phyloP scores from a whole-genome alignment of 2,113 vertebrate genomes.

The Atherinomorus stipes region DNA sequence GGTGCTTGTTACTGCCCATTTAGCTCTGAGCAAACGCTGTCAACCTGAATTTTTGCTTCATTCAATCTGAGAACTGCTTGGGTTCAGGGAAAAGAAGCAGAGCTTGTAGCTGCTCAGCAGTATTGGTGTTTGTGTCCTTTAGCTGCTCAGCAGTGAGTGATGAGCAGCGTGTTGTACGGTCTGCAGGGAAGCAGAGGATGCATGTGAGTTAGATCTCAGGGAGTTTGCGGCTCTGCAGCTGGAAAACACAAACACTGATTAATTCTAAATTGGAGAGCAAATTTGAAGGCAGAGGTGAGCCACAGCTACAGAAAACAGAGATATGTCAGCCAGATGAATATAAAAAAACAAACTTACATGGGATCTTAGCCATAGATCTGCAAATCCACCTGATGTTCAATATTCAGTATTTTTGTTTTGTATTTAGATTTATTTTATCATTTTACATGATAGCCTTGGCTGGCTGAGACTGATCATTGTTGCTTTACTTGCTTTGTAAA shows the following conservation, averaged over 20 bases:
- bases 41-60: constrained; percentile 19
- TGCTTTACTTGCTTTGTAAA: constrained; percentile 59
- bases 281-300: neutral
- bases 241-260: neutral
- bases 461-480: constrained; percentile 80
- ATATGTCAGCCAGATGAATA: neutral
- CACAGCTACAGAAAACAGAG: neutral
- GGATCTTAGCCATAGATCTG: neutral
- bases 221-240: constrained; percentile 30
- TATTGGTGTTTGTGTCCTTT: constrained; percentile 30
- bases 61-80: constrained; percentile 39
- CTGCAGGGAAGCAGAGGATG: constrained; percentile 5
- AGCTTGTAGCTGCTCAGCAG: constrained; percentile 32
- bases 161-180: neutral
- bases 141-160: constrained; percentile 22
- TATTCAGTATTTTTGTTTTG: constrained; percentile 16
- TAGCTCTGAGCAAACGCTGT: constrained; percentile 28
- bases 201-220: constrained; percentile 50
- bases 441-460: constrained; percentile 75
- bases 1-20: constrained; percentile 6
- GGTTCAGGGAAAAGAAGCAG: constrained; percentile 31
- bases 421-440: constrained; percentile 45
- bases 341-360: neutral
- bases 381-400: constrained; percentile 27
- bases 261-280: neutral